phyloP scores from a whole-genome alignment of 1,140 invertebrate species.

The Drosophila insularis region DNA sequence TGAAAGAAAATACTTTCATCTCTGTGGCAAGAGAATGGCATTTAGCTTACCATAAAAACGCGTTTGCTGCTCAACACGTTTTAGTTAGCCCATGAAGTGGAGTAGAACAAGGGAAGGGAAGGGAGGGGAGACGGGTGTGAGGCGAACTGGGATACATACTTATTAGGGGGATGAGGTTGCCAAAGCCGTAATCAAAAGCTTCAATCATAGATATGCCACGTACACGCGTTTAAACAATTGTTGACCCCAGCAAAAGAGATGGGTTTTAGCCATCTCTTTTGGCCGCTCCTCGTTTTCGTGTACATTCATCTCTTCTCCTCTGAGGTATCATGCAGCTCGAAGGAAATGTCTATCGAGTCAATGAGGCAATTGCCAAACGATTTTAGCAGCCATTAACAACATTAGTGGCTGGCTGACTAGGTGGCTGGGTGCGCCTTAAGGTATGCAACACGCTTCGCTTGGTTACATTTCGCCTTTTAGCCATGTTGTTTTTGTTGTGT shows the following conservation, averaged over 20 bases:
- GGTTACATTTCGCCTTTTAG: slow-evolving; percentile 30
- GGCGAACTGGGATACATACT: too few relatives aligned
- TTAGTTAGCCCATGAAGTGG: slow-evolving; percentile 11
- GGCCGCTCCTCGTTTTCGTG: too few relatives aligned
- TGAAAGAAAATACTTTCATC: slow-evolving; percentile 1
- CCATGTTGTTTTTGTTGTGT: neutral
- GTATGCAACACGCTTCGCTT: slow-evolving; percentile 39
- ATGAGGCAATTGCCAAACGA: slow-evolving; percentile 75
- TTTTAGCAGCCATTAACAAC: slow-evolving; percentile 74
- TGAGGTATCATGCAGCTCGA: slow-evolving; percentile 23
- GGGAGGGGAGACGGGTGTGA: too few relatives aligned
- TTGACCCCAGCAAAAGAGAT: slow-evolving; percentile 55
- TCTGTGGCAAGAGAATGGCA: neutral
- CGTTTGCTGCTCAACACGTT: slow-evolving; percentile 62
- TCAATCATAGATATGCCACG: slow-evolving; percentile 76
- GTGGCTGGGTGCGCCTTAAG: slow-evolving; percentile 18
- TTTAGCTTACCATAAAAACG: neutral
- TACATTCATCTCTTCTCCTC: neutral
- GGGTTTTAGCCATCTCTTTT: neutral
- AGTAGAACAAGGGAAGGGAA: slow-evolving; percentile 13
- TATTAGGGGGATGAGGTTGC: slow-evolving; percentile 5
- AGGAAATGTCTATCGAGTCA: slow-evolving; percentile 63
- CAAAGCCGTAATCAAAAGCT: slow-evolving; percentile 57
- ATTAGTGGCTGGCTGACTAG: slow-evolving; percentile 55
- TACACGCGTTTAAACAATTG: slow-evolving; percentile 70